phyloP scores from a whole-genome alignment of 2,113 vertebrate genomes.

The Periophthalmus modestus region DNA sequence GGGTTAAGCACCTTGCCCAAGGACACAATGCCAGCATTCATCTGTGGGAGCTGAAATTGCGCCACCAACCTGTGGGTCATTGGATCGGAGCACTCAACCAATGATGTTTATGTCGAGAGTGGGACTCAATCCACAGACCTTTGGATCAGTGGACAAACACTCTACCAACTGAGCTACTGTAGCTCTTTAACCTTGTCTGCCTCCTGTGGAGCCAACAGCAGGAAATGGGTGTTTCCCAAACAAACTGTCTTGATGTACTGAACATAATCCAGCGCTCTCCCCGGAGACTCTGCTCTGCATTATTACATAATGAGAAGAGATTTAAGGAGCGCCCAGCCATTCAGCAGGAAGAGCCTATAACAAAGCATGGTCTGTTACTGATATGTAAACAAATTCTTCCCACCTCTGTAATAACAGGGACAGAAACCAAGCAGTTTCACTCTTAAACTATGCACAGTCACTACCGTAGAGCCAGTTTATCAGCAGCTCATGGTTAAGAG shows the following conservation, averaged over 20 bases:
- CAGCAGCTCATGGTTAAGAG: constrained; percentile 18
- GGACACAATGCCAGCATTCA: no score
- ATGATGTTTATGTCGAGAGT: no score
- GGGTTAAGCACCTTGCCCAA: no score
- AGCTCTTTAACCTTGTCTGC: neutral
- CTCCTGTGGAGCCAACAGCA: constrained; percentile 10
- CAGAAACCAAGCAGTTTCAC: constrained; percentile 36
- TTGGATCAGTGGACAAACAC: no score
- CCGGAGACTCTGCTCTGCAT: constrained; percentile 17
- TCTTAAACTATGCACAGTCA: constrained; percentile 17
- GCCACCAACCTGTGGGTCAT: no score
- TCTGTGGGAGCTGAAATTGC: no score
- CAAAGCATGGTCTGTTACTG: neutral
- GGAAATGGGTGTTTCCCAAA: constrained; percentile 41
- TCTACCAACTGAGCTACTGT: no score
- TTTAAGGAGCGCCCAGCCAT: constrained; percentile 28
- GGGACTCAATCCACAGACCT: no score
- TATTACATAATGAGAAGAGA: constrained; percentile 37
- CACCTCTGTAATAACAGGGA: neutral
- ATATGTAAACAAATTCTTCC: constrained; percentile 9
- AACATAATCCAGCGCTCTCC: constrained; percentile 16
- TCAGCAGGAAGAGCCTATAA: neutral
- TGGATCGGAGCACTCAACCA: no score
- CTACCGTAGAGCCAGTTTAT: constrained; percentile 20
- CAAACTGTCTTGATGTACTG: constrained; percentile 41